phyloP scores from a whole-genome alignment of 2,888 invertebrate genomes.

The Sinohyriopsis cumingii region DNA sequence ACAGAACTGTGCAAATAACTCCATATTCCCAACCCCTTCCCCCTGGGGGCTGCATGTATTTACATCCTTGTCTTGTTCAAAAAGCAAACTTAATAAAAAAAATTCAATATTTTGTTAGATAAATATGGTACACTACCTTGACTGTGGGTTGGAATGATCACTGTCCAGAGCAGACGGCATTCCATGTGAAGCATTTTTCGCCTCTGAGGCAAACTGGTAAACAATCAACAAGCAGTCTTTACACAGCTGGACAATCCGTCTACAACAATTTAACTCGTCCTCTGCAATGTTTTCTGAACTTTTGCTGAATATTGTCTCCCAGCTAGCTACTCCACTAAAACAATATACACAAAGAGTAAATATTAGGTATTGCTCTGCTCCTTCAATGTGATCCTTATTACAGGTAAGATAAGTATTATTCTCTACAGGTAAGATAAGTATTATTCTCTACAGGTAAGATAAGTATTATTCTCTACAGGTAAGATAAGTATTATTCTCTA shows the following conservation, averaged over 20 bases:
- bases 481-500: neutral
- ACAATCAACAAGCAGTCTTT: slow-evolving; percentile 71
- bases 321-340: slow-evolving; percentile 59
- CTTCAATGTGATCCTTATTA: neutral
- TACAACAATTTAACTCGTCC: slow-evolving; percentile 68
- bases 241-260: slow-evolving; percentile 70
- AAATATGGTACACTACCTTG: too few relatives aligned
- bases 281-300: slow-evolving; percentile 65
- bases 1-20: too few relatives aligned
- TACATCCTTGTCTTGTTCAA: too few relatives aligned
- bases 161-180: slow-evolving; percentile 22
- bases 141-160: slow-evolving; percentile 41
- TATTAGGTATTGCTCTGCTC: neutral
- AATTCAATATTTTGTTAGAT: too few relatives aligned
- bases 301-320: slow-evolving; percentile 71
- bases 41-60: too few relatives aligned
- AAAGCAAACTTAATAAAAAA: too few relatives aligned
- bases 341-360: slow-evolving; percentile 9
- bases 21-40: too few relatives aligned
- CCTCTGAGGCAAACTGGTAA: slow-evolving; percentile 70
- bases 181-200: slow-evolving; percentile 42
- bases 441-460: neutral
- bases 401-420: neutral
- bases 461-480: neutral
- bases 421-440: neutral